Conservation (phyloP, 2,888 invertebrate genomes). For the Ephialtes manifestator region DNA sequence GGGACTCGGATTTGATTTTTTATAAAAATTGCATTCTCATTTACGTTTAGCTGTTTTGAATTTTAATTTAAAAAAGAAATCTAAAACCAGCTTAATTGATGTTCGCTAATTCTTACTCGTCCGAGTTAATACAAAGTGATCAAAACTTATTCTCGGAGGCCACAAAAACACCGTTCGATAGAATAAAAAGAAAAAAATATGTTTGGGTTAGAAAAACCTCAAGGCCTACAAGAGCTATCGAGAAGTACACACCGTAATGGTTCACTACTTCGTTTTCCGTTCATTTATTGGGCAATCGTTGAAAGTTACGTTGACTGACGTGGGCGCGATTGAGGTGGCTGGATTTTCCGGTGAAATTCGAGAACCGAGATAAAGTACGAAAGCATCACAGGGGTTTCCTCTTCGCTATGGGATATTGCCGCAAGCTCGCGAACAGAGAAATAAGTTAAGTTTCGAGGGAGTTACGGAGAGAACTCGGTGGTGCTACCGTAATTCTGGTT, state of each 20-base stretch:
- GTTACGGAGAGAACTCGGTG: slow-evolving; percentile 13
- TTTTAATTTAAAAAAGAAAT: too few species aligned
- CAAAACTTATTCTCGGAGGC: not conserved
- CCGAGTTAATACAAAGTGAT: not conserved
- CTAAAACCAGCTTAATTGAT: not conserved
- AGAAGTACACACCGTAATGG: slow-evolving; percentile 13
- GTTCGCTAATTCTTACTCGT: not conserved
- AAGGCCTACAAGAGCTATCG: slow-evolving; percentile 28
- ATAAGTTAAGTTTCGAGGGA: slow-evolving; percentile 36
- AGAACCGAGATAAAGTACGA: slow-evolving; percentile 10
- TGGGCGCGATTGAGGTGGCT: slow-evolving; percentile 23
- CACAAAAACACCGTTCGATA: not conserved
- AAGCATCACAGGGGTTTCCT: not conserved
- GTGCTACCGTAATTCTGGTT: slow-evolving; percentile 22
- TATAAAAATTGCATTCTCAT: too few species aligned
- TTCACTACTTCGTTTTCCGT: slow-evolving; percentile 5
- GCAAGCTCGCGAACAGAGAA: slow-evolving; percentile 24
- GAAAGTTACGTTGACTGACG: slow-evolving; percentile 40
- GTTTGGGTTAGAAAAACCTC: slow-evolving; percentile 10
- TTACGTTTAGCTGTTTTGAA: too few species aligned
- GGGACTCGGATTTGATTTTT: too few species aligned
- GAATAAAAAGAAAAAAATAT: slow-evolving; percentile 25
- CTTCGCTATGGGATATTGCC: not conserved
- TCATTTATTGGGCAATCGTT: slow-evolving; percentile 30
- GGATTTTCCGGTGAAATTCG: slow-evolving; percentile 31